These are phyloP conservation scores for Pimephales promelas DNA, from an alignment of 2,113 vertebrate genomes.

Conservation along the genomic window DNA sequence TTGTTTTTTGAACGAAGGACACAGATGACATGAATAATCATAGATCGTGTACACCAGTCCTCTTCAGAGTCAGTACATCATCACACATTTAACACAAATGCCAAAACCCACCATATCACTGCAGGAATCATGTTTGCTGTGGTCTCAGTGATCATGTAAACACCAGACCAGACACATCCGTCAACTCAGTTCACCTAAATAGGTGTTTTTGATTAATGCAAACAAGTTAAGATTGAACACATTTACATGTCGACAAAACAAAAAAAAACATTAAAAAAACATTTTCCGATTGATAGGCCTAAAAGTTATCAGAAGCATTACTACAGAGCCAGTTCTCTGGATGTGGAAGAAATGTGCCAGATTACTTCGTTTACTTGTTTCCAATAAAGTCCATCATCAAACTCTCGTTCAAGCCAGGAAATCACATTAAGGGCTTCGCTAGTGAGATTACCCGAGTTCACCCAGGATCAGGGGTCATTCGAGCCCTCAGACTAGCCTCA, in stretches of 20 bases:
- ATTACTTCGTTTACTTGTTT: background rate
- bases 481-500: background rate
- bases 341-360: background rate
- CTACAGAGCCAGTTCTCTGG: background rate
- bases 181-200: background rate
- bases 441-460: background rate
- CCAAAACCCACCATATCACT: background rate
- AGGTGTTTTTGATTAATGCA: no score
- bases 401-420: background rate
- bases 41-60: background rate
- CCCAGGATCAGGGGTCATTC: background rate
- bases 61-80: background rate
- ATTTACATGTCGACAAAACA: background rate
- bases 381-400: slow-evolving; percentile 6
- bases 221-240: background rate
- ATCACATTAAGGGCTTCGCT: slow-evolving; percentile 29
- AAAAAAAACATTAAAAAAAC: background rate
- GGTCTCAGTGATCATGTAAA: background rate
- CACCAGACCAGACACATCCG: background rate
- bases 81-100: background rate
- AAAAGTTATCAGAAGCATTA: background rate
- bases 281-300: background rate
- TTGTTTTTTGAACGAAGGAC: background rate
- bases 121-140: no score
- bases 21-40: background rate